Conservation (phyloP, 2,797 vertebrate species). For the Fringilla coelebs region DNA sequence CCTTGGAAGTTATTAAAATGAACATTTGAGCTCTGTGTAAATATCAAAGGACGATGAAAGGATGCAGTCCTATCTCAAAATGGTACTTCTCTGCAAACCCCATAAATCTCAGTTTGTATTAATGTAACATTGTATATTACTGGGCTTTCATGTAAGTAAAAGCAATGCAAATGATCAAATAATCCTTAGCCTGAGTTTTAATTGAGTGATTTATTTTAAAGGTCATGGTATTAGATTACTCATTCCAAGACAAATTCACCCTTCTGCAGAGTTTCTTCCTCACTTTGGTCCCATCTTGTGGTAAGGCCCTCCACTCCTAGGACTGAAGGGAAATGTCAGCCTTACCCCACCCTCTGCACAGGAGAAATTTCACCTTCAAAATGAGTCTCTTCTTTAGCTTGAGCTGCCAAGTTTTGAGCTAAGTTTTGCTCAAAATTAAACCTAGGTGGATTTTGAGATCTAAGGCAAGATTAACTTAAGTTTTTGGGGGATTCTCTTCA, state of each 20-base stretch:
- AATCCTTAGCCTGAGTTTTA: conserved; percentile 51
- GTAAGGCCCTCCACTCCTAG: not conserved
- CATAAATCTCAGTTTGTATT: conserved; percentile 58
- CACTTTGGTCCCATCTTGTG: not conserved
- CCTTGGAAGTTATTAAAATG: conserved; percentile 65
- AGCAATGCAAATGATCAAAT: conserved; percentile 62
- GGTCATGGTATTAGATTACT: conserved; percentile 45
- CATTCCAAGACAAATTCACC: conserved; percentile 28
- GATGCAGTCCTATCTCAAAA: conserved; percentile 49
- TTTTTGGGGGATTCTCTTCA: not conserved
- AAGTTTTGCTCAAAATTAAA: not conserved
- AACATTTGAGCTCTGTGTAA: conserved; percentile 67
- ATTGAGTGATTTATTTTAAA: conserved; percentile 68
- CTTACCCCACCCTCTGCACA: not conserved
- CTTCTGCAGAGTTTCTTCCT: not conserved
- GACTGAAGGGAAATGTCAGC: not conserved
- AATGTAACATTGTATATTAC: conserved; percentile 49
- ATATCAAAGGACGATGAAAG: conserved; percentile 67
- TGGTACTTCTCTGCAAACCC: conserved; percentile 47
- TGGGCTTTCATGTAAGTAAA: conserved; percentile 62
- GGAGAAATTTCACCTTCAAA: not conserved
- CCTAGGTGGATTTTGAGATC: not conserved
- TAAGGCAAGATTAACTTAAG: not conserved
- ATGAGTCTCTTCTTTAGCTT: not conserved
- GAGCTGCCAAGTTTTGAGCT: not conserved